Conservation (phyloP, 2,888 invertebrate species). For the Acanthoscelides obtectus region DNA sequence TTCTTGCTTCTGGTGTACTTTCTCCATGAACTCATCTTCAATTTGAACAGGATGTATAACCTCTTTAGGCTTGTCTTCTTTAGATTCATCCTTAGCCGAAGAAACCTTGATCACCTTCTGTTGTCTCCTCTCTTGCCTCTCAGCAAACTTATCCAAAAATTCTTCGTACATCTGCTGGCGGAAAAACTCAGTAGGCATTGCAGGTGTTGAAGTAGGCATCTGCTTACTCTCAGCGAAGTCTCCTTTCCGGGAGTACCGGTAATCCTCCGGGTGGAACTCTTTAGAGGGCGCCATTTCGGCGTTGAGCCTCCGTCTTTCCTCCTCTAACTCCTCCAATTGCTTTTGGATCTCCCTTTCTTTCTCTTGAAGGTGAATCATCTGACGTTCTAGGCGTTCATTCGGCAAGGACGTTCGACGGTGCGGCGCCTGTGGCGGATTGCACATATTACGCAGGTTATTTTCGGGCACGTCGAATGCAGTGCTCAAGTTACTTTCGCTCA, state of each 20-base stretch:
- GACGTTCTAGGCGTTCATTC: slow-evolving; percentile 59
- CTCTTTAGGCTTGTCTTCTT: slow-evolving; percentile 26
- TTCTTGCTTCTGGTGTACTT: slow-evolving; percentile 67
- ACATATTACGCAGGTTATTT: slow-evolving; percentile 26
- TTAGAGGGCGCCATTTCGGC: slow-evolving; percentile 44
- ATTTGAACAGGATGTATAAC: slow-evolving; percentile 52
- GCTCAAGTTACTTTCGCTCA: slow-evolving; percentile 33
- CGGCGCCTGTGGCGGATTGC: slow-evolving; percentile 15
- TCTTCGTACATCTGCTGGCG: slow-evolving; percentile 81
- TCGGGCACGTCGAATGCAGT: slow-evolving; percentile 23
- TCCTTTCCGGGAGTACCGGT: slow-evolving; percentile 47
- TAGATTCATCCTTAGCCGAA: slow-evolving; percentile 38
- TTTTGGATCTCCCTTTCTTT: slow-evolving; percentile 65
- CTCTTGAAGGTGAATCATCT: slow-evolving; percentile 61
- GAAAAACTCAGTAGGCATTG: slow-evolving; percentile 63
- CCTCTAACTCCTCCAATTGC: slow-evolving; percentile 60
- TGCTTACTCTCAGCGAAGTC: slow-evolving; percentile 44
- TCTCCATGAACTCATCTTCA: slow-evolving; percentile 73
- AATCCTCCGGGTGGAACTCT: slow-evolving; percentile 48
- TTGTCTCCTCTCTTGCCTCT: slow-evolving; percentile 71
- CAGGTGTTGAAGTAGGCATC: slow-evolving; percentile 33
- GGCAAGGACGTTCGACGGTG: slow-evolving; percentile 57
- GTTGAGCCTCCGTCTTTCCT: slow-evolving; percentile 48
- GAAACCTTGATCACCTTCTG: slow-evolving; percentile 79
- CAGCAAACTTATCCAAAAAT: slow-evolving; percentile 73